These are phyloP conservation scores for Torymus auratus DNA, from an alignment of 2,888 invertebrate genomes.

Conservation along the genomic window DNA sequence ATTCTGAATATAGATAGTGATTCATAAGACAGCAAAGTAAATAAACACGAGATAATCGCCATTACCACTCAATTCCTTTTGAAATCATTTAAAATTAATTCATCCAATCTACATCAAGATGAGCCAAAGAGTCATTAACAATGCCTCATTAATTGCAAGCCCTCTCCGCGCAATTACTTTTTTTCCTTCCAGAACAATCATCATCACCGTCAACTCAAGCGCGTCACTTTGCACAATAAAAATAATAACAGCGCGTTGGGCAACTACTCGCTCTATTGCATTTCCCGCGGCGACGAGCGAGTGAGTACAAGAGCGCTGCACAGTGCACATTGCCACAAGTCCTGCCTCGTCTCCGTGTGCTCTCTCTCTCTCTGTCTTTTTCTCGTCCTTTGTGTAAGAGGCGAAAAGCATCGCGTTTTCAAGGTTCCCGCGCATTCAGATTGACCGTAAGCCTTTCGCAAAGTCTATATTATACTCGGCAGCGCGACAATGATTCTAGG, in stretches of 20 bases:
- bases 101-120: too few species aligned
- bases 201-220: background rate
- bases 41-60: too few species aligned
- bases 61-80: background rate
- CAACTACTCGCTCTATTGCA: slow-evolving; percentile 9
- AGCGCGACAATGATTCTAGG: slow-evolving; percentile 48
- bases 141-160: too few species aligned
- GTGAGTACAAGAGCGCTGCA: too few species aligned
- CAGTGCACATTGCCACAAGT: too few species aligned
- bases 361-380: background rate
- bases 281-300: too few species aligned
- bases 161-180: too few species aligned
- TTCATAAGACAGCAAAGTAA: too few species aligned
- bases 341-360: slow-evolving; percentile 13
- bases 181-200: too few species aligned
- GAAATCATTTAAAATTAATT: too few species aligned
- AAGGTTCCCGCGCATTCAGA: slow-evolving; percentile 46
- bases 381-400: slow-evolving; percentile 10
- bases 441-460: slow-evolving; percentile 42
- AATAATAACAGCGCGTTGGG: background rate
- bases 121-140: too few species aligned
- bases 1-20: too few species aligned
- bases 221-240: background rate
- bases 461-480: background rate
- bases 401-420: slow-evolving; percentile 18